A percentile compares a stretch with the other conserved stretches of the same genome.
Evolutionary conservation across 2,797 vertebrate genomes (phyloP).

Genomic region (Gobio occitaniae): DNA sequence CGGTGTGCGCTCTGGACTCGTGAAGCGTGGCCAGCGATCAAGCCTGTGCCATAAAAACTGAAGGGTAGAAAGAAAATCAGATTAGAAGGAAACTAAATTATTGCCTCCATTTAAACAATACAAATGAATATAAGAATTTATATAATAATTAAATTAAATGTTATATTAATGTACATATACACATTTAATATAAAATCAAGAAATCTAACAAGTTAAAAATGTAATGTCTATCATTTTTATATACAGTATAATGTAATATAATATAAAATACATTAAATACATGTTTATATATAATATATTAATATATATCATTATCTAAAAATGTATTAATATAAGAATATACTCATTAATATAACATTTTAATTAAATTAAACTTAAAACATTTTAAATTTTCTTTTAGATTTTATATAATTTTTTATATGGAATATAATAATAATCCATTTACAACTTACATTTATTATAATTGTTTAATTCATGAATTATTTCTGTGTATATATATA

Average conservation of each 20-base stretch:
- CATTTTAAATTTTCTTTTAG: too few relatives aligned
- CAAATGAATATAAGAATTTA: not conserved
- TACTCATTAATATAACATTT: not conserved
- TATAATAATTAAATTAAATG: not conserved
- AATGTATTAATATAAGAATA: not conserved
- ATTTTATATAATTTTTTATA: not conserved
- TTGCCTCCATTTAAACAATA: not conserved
- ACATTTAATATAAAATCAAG: not conserved
- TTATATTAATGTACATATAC: too few relatives aligned
- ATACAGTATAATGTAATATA: not conserved
- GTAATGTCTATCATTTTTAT: too few relatives aligned
- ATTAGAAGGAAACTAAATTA: not conserved
- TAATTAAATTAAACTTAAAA: not conserved
- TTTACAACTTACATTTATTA: not conserved
- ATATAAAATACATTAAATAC: not conserved
- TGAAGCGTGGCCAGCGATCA: slow-evolving; percentile 96
- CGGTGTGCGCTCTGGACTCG: slow-evolving; percentile 93
- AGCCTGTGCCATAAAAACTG: slow-evolving; percentile 95
- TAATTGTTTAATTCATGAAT: not conserved
- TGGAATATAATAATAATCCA: not conserved
- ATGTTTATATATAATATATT: not conserved
- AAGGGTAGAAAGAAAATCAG: slow-evolving; percentile 47
- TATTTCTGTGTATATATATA: not conserved
- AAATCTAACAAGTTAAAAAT: not conserved
- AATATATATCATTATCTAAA: not conserved